These are phyloP conservation scores for Oceanodroma tethys DNA, from an alignment of 2,113 vertebrate genomes.

Conservation along the genomic window DNA sequence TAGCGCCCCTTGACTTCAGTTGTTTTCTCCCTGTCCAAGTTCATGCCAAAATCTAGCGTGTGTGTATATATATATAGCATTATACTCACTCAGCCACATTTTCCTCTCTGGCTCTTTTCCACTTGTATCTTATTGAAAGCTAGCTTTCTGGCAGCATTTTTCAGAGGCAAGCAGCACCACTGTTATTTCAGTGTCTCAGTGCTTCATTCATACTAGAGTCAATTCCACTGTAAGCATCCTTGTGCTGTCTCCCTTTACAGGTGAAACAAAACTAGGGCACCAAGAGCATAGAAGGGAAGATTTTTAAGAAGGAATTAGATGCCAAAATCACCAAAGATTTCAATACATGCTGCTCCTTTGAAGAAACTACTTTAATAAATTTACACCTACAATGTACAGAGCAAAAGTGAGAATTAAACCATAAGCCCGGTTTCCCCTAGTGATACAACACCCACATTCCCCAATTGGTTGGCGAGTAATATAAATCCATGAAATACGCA, in stretches of 20 bases:
- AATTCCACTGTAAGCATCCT: not conserved
- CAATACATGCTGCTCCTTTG: not conserved
- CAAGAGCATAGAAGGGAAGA: not conserved
- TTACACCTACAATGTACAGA: rapidly evolving
- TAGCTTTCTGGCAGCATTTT: not conserved
- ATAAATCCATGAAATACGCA: not conserved
- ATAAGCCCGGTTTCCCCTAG: not conserved
- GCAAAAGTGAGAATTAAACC: not conserved
- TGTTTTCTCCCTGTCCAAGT: not conserved
- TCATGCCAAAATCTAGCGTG: not conserved
- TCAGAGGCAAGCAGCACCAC: not conserved
- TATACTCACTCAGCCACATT: not conserved
- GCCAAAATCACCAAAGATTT: not conserved
- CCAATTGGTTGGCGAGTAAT: not conserved
- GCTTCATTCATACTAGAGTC: not conserved
- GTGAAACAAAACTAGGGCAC: not conserved
- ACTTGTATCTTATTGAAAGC: not conserved
- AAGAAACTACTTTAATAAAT: not conserved
- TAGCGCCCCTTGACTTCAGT: not conserved
- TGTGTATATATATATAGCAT: not conserved
- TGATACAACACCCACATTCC: not conserved
- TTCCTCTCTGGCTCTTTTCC: not conserved
- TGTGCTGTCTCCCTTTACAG: not conserved
- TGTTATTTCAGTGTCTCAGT: not conserved
- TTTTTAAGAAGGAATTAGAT: not conserved